A percentile compares a stretch with the other conserved stretches of the same genome.
phyloP scores from a whole-genome alignment of 2,797 vertebrate genomes.

The Acestrorhynchus altus region DNA sequence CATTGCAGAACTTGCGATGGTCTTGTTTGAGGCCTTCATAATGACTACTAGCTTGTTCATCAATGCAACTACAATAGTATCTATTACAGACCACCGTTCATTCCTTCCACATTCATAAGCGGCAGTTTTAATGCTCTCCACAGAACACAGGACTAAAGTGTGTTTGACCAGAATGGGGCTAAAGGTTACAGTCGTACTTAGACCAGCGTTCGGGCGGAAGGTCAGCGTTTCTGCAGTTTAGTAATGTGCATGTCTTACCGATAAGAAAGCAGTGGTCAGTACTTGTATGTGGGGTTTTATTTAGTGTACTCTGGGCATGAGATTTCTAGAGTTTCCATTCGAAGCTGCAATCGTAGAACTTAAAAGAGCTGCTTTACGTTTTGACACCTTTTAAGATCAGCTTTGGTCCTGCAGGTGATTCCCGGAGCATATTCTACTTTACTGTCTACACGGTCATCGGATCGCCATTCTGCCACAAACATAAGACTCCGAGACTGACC shows the following conservation, averaged over 20 bases:
- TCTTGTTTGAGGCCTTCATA: constrained; percentile 68
- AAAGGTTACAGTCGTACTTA: constrained; percentile 11
- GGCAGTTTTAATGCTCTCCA: constrained; percentile 11
- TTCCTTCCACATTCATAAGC: constrained; percentile 10
- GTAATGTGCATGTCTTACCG: constrained; percentile 73
- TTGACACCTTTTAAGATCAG: constrained; percentile 36
- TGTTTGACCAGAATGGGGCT: background rate
- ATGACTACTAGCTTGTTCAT: constrained; percentile 70
- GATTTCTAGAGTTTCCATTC: constrained; percentile 52
- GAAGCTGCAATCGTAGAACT: constrained; percentile 41
- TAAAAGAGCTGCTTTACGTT: constrained; percentile 51
- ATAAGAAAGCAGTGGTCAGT: constrained; percentile 54
- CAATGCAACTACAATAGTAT: constrained; percentile 72
- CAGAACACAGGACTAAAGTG: too few relatives aligned
- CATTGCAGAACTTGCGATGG: constrained; percentile 38
- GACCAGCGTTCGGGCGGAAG: background rate
- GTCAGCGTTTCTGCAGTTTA: constrained; percentile 60
- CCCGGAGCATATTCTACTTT: constrained; percentile 61
- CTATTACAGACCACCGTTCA: constrained; percentile 24
- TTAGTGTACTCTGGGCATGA: constrained; percentile 58
- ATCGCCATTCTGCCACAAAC: constrained; percentile 42
- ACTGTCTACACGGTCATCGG: constrained; percentile 45
- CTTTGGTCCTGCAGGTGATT: constrained; percentile 41
- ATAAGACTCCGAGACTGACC: constrained; percentile 23
- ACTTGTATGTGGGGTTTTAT: constrained; percentile 41